These are phyloP conservation scores for Metaphire vulgaris DNA, from an alignment of 1,140 invertebrate species.

Conservation along the genomic window DNA sequence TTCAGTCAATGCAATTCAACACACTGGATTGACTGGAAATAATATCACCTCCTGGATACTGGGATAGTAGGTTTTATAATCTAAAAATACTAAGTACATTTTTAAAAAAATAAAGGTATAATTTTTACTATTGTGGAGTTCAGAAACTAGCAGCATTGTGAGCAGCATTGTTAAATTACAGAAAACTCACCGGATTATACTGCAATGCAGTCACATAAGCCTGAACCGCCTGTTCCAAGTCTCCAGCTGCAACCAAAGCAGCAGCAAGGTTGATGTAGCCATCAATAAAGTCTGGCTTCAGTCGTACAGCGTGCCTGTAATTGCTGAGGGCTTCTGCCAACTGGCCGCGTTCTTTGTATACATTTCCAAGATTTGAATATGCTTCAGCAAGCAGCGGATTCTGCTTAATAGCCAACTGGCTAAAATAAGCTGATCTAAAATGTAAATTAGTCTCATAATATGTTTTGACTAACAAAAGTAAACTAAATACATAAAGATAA, in stretches of 20 bases:
- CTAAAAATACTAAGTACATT: too few species aligned
- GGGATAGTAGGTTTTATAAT: too few species aligned
- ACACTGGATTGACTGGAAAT: too few species aligned
- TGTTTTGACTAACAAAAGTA: too few species aligned
- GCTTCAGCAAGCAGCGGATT: constrained; percentile 97
- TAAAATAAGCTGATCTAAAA: constrained; percentile 50
- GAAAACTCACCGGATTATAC: constrained; percentile 91
- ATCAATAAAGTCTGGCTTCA: constrained; percentile 99
- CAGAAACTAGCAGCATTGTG: too few species aligned
- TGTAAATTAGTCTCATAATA: constrained; percentile 15
- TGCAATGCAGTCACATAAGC: constrained; percentile 97
- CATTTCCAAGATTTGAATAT: constrained; percentile 97
- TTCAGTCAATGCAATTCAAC: too few species aligned
- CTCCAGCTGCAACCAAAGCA: constrained; percentile 91
- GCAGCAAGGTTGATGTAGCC: constrained; percentile 99
- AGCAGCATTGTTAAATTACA: too few species aligned
- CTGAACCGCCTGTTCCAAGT: constrained; percentile 98
- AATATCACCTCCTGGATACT: too few species aligned
- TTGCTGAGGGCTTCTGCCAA: constrained; percentile 88
- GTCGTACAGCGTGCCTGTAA: constrained; percentile 90
- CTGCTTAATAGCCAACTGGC: constrained; percentile 85
- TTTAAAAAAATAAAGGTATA: too few species aligned
- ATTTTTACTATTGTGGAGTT: too few species aligned
- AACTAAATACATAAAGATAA: too few species aligned
- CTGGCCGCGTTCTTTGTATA: constrained; percentile 93